Evolutionary conservation across 2,888 invertebrate species (phyloP).

Genomic region (Ptychoptera contaminata): DNA sequence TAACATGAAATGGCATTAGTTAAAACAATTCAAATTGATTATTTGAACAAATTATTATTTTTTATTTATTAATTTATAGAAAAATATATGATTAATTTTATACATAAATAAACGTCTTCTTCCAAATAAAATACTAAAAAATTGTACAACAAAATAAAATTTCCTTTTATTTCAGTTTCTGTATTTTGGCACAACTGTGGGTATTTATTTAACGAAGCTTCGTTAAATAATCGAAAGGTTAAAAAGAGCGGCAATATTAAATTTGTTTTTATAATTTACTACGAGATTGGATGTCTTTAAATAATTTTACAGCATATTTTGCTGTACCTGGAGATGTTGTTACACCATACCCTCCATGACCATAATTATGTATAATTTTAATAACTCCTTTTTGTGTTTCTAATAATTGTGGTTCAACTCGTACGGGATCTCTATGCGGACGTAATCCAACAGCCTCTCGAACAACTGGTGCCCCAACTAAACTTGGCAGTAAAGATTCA

Average conservation of each 20-base stretch:
- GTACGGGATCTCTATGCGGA: constrained; percentile 58
- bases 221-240: neutral
- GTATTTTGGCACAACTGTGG: too few species aligned
- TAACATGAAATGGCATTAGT: too few species aligned
- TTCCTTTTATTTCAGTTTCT: too few species aligned
- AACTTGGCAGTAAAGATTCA: constrained; percentile 53
- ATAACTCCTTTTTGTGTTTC: constrained; percentile 26
- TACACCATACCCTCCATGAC: constrained; percentile 89
- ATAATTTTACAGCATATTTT: constrained; percentile 53
- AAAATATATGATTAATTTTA: too few species aligned
- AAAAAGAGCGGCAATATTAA: neutral
- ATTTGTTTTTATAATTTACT: constrained; percentile 12
- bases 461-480: constrained; percentile 41
- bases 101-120: too few species aligned
- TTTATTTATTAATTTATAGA: too few species aligned
- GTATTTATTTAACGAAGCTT: neutral
- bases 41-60: too few species aligned
- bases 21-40: too few species aligned
- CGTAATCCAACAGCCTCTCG: constrained; percentile 61
- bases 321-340: constrained; percentile 80
- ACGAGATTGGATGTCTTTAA: constrained; percentile 39
- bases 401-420: constrained; percentile 51
- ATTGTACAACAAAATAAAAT: too few species aligned
- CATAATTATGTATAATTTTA: constrained; percentile 82
- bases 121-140: too few species aligned